These are phyloP conservation scores for Acanthisitta chloris DNA, from an alignment of 2,113 vertebrate genomes.

Conservation along the genomic window DNA sequence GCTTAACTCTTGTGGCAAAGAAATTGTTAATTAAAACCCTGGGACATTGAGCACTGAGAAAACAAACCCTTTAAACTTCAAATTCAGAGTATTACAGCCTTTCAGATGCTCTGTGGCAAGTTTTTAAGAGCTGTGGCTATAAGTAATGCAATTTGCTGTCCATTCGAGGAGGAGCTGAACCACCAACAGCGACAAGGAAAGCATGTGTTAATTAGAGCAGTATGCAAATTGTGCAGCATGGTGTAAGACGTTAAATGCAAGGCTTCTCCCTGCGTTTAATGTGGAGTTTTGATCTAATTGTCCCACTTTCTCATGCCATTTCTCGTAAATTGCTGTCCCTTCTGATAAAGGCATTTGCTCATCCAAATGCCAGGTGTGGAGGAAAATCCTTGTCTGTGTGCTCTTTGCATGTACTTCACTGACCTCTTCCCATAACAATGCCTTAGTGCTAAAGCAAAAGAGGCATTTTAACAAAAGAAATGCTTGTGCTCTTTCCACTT, in stretches of 20 bases:
- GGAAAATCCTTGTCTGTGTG: neutral
- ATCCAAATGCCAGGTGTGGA: neutral
- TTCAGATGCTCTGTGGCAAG: neutral
- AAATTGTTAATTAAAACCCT: neutral
- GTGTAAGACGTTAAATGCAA: neutral
- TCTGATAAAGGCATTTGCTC: neutral
- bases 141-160: neutral
- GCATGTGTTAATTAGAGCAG: neutral
- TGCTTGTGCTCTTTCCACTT: neutral
- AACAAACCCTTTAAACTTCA: neutral
- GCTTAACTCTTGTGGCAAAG: neutral
- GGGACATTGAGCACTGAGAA: neutral
- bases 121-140: neutral
- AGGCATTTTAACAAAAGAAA: neutral
- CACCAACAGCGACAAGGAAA: neutral
- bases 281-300: neutral
- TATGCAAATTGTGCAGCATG: neutral
- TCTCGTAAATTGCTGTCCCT: neutral
- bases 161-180: neutral
- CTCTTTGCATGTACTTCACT: neutral
- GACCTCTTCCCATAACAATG: neutral
- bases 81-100: neutral
- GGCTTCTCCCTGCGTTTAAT: neutral
- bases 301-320: neutral
- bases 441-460: neutral